phyloP scores from a whole-genome alignment of 2,888 invertebrate species.

The Anorthoa munda region DNA sequence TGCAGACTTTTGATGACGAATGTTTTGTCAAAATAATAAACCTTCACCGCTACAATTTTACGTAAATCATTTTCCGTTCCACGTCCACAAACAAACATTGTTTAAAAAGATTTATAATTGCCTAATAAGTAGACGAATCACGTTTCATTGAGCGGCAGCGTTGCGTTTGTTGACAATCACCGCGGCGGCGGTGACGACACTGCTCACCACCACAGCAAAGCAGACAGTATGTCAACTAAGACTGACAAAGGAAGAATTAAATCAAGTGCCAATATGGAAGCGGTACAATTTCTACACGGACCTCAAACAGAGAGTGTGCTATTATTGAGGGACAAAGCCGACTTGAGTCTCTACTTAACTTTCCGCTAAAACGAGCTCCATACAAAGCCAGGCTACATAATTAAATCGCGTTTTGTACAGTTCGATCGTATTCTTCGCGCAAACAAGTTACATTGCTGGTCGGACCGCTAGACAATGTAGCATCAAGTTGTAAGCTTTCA shows the following conservation, averaged over 20 bases:
- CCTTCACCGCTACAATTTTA: conserved; percentile 45
- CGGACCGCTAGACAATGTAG: conserved; percentile 40
- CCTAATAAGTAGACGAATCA: conserved; percentile 79
- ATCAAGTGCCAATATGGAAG: conserved; percentile 63
- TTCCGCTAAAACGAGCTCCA: conserved; percentile 53
- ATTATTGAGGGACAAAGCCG: conserved; percentile 51
- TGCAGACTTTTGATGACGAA: conserved; percentile 13
- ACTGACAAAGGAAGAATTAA: conserved; percentile 64
- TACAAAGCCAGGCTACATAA: conserved; percentile 57
- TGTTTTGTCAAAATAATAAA: conserved; percentile 35
- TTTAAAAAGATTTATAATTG: conserved; percentile 70
- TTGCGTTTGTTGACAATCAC: conserved; percentile 80
- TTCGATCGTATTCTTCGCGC: conserved; percentile 41
- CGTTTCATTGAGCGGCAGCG: conserved; percentile 75
- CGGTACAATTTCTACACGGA: conserved; percentile 53
- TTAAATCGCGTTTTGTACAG: conserved; percentile 52
- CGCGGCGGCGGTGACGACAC: conserved; percentile 76
- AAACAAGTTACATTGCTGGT: conserved; percentile 65
- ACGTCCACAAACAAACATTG: conserved; percentile 55
- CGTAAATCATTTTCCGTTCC: conserved; percentile 40
- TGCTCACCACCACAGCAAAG: conserved; percentile 45
- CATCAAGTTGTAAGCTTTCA: conserved; percentile 47
- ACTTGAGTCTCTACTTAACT: conserved; percentile 49
- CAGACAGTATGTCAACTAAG: conserved; percentile 70
- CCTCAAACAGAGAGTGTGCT: conserved; percentile 49